These are phyloP conservation scores for Decapterus maruadsi DNA, from an alignment of 2,797 vertebrate species.

Conservation along the genomic window DNA sequence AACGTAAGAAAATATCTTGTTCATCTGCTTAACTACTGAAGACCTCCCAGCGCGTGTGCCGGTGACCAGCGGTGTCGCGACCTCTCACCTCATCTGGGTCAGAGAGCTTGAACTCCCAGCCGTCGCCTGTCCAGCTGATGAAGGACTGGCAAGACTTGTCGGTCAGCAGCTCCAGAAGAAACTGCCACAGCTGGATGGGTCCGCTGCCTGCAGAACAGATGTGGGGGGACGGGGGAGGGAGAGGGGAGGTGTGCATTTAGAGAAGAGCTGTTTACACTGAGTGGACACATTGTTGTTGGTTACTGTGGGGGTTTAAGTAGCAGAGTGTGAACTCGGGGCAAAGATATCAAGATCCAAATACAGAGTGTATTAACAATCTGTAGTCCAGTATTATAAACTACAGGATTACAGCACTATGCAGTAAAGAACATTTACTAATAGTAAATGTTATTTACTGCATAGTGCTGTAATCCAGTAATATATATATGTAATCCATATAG, in stretches of 20 bases:
- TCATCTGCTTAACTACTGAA: constrained; percentile 78
- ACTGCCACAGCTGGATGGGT: constrained; percentile 99
- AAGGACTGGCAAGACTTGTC: constrained; percentile 99
- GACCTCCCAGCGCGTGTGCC: constrained; percentile 74
- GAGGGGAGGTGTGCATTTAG: constrained; percentile 34
- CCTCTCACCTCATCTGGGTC: constrained; percentile 97
- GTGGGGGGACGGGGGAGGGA: constrained; percentile 2
- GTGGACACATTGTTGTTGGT: constrained; percentile 25
- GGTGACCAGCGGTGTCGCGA: constrained; percentile 60
- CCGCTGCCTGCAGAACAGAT: constrained; percentile 90
- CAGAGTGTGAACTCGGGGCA: constrained; percentile 6
- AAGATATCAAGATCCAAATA: constrained; percentile 14
- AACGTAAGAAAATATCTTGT: constrained; percentile 60
- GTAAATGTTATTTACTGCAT: too few species aligned
- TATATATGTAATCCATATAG: too few species aligned
- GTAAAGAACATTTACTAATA: background rate
- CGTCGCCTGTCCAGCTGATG: constrained; percentile 99
- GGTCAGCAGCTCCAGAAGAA: constrained; percentile 97
- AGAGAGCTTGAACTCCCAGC: constrained; percentile 99
- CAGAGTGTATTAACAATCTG: background rate
- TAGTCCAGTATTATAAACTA: background rate
- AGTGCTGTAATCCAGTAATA: too few species aligned
- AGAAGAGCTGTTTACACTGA: constrained; percentile 19
- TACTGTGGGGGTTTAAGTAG: constrained; percentile 12
- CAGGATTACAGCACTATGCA: background rate